Base-by-base conservation (phyloP, 2,113 vertebrate genomes). In the Pitta sordida region DNA sequence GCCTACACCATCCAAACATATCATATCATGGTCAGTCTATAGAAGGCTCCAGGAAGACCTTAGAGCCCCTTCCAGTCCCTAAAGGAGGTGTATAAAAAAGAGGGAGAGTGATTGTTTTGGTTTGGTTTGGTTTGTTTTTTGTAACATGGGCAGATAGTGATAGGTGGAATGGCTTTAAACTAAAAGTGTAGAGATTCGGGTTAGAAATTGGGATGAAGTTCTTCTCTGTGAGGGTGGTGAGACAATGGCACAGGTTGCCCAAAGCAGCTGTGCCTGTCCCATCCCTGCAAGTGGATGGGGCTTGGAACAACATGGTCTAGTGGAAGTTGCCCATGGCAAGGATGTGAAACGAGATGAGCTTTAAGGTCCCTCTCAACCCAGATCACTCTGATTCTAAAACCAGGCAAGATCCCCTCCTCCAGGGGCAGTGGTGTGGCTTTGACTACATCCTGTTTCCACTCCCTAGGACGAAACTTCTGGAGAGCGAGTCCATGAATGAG, bases 401-500 rank as follows among this genome's bases (percentile, higher is more conserved):
- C 32, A 67, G 63, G 17, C 51, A 41, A 37, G 68, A 21, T 52
- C 29, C 20, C 41, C 16, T 29, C 1, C 13, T 29, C 4, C 0
- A 2, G 27, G 29, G 15, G 11, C 49, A 26, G n/a, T 18, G 30
- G 15, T 24, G 5, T 41, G 53, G 32, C 39, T 29, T 30, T 20
- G 55, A 74, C 62, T 27, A 3, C 7, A 1, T 62, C 36, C 16
- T 2, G 4, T 73, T 10, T 60, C 24, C 41, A 20, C 36, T 69
- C 29, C 17, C 5, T 81, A 99, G 99, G 96, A 98, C 99, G 0
- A 99, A 99, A 96, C 98, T 99, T 0, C 95, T 99, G 83, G 99
- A 99, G 96, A 99, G 99, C 0, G 99, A 99, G 92, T 98, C 99
- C 83, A 99, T 99, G 98, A 99, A 99, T 0, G 99, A 99, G 95